These are phyloP conservation scores for Myotis brandtii DNA, from an alignment of 2,113 vertebrate species.

Conservation along the genomic window DNA sequence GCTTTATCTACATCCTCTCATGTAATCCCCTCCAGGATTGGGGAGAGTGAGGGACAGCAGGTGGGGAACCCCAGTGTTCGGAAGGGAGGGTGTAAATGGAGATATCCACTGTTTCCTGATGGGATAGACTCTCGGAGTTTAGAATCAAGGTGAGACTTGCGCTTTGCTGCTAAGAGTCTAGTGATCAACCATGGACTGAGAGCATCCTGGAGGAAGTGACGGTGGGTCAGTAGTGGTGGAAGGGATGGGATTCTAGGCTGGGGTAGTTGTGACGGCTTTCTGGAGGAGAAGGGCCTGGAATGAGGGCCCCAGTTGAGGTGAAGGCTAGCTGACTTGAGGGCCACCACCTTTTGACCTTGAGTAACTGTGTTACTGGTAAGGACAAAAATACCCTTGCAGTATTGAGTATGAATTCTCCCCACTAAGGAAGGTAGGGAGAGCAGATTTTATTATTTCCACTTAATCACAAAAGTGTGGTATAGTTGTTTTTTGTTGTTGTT, in stretches of 20 bases:
- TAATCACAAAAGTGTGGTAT: background rate
- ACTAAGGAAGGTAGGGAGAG: background rate
- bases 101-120: background rate
- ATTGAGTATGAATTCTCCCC: background rate
- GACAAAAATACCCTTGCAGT: background rate
- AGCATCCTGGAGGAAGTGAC: background rate
- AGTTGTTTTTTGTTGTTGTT: background rate
- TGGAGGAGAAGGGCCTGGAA: background rate
- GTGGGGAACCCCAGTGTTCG: background rate
- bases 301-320: background rate
- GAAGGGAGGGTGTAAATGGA: background rate
- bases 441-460: background rate
- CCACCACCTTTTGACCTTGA: background rate
- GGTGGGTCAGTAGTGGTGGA: background rate
- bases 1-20: no score
- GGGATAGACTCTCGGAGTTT: background rate
- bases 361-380: background rate
- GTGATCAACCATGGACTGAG: background rate
- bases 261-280: background rate
- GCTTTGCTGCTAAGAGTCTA: background rate
- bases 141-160: background rate
- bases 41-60: background rate
- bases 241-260: background rate
- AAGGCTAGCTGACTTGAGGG: background rate
- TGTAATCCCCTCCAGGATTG: background rate